Evolutionary conservation across 2,113 vertebrate genomes (phyloP).

Genomic region (Crotalus horridus): DNA sequence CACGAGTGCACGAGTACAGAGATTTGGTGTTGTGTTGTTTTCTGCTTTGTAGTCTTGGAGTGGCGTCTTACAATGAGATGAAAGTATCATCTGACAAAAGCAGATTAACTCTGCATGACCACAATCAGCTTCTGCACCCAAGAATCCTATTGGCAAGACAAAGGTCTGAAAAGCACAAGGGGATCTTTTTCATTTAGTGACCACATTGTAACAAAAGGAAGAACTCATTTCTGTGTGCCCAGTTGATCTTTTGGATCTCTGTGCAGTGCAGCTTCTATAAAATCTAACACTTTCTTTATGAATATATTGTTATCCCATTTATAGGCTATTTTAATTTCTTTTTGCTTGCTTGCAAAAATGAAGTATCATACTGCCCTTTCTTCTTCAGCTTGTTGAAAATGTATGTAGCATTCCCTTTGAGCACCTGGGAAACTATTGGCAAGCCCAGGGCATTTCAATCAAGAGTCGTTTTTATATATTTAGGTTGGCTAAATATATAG

Average conservation of each 20-base stretch:
- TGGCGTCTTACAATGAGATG: neutral
- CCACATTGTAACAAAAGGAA: neutral
- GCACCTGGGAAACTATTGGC: neutral
- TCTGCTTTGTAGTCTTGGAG: neutral
- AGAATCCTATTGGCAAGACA: neutral
- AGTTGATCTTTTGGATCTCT: neutral
- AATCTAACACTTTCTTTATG: neutral
- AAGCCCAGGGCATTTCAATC: neutral
- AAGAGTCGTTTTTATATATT: neutral
- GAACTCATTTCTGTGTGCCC: neutral
- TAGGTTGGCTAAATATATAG: neutral
- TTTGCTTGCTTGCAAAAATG: neutral
- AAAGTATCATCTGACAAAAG: neutral
- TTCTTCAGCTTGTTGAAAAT: neutral
- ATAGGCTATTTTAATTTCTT: neutral
- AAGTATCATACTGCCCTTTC: neutral
- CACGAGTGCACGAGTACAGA: neutral
- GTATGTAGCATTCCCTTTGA: neutral
- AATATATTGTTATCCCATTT: neutral
- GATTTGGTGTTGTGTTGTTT: neutral
- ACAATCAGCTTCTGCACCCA: constrained; percentile 11
- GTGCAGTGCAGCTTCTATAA: neutral
- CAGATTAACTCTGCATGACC: neutral
- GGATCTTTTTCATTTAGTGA: neutral
- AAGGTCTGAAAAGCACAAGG: fast-evolving